Base-by-base conservation (phyloP, 1,140 invertebrate genomes). In the Contarinia nasturtii region DNA sequence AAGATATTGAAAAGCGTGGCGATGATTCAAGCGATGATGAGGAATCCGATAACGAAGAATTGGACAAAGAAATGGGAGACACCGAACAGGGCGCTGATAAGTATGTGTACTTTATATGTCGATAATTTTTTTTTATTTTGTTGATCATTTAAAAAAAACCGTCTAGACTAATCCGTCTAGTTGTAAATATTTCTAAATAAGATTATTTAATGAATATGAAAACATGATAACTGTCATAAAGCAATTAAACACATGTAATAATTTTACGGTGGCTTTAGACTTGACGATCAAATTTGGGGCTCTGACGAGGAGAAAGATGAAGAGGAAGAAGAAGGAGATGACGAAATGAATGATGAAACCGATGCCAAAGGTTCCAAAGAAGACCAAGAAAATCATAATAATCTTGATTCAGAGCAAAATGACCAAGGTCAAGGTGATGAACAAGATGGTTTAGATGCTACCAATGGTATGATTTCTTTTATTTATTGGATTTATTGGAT, bases 41-140 rank as follows among this genome's bases (percentile, higher is more conserved):
- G 1, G 71, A 77, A 50, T 72, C 76, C n/a, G 69, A 78, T 46
- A 72, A 81, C 1, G 73, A 85, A 42, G 74, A 85, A 12, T 80
- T 80, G 1, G 90, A 95, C 49, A 92, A 94, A 61, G 77, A 95
- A 70, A 94, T 95, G 87, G 91, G 87, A n/a, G 86, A 95, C 49
- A 83, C 84, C 7, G 86, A 83, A 55, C 76, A 83, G 50, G 79
- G 75, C 8, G 78, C 78, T 22, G 86, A 94, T 44, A 82, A 82
- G 64, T 70, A 80, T 52, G 75, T 75, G 10, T 27, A 27, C 27
- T 5, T 27, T 27, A 10, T 27, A 59, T 70, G 54, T 64, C 66
- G 54, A 46, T 8, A 37, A 38, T 42, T 19, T 27, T 43, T 51
- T 47, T 45, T 49, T 34, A 34, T 8, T 34, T 34, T 34, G 7